Conservation (phyloP, 1,140 invertebrate genomes). For the Pseudomyrmex sp. region DNA sequence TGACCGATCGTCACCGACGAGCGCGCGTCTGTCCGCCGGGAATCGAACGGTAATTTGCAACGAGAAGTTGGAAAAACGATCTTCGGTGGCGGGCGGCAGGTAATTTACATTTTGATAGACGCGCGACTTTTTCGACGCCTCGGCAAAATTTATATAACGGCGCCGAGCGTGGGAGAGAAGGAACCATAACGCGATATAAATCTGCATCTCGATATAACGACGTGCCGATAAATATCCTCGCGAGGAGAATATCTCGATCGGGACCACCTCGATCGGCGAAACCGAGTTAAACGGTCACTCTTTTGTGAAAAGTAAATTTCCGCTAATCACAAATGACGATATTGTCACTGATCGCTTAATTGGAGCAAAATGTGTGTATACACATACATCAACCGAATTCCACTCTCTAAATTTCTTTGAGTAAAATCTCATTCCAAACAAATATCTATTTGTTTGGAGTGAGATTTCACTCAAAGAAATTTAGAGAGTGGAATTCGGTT, state of each 20-base stretch:
- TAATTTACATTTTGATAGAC: slow-evolving; percentile 60
- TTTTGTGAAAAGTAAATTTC: too few relatives aligned
- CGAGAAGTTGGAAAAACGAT: slow-evolving; percentile 54
- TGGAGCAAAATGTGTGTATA: background rate
- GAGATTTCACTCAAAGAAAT: too few relatives aligned
- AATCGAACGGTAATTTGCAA: slow-evolving; percentile 39
- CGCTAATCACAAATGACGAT: too few relatives aligned
- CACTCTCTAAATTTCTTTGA: too few relatives aligned
- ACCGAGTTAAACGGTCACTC: too few relatives aligned
- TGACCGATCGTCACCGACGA: slow-evolving; percentile 53
- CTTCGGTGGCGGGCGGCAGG: background rate
- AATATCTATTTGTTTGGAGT: too few relatives aligned
- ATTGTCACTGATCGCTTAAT: too few relatives aligned
- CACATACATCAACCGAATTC: background rate
- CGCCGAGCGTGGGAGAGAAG: background rate
- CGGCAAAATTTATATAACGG: slow-evolving; percentile 27
- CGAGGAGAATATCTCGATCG: background rate
- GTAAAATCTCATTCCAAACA: too few relatives aligned
- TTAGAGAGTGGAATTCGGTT: background rate
- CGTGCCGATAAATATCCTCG: slow-evolving; percentile 27
- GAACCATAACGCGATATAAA: slow-evolving; percentile 36
- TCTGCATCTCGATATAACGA: slow-evolving; percentile 15
- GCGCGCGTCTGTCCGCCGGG: slow-evolving; percentile 38
- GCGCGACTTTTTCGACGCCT: slow-evolving; percentile 17
- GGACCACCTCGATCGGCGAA: background rate